These are phyloP conservation scores for Syngnathus floridae DNA, from an alignment of 2,113 vertebrate species.

Conservation along the genomic window DNA sequence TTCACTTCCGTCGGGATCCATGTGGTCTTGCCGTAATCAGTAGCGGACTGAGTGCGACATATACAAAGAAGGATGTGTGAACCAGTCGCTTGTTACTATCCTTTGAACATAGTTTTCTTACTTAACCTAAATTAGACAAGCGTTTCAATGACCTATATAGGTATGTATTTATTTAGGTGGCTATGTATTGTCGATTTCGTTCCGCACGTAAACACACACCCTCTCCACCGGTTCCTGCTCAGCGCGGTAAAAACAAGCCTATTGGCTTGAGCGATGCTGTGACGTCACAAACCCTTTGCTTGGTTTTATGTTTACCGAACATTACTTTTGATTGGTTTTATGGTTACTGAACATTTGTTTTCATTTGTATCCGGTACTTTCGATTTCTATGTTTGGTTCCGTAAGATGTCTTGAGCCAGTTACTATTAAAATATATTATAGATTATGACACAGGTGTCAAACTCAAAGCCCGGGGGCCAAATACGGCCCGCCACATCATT, in stretches of 20 bases:
- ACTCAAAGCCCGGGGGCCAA: too few species aligned
- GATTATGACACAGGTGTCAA: too few species aligned
- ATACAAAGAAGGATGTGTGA: constrained; percentile 1
- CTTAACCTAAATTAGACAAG: background rate
- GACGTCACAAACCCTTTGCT: background rate
- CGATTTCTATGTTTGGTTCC: too few species aligned
- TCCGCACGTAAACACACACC: background rate
- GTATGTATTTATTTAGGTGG: background rate
- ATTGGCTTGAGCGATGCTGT: constrained; percentile 18
- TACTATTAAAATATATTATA: too few species aligned
- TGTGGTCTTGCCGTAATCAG: constrained; percentile 54
- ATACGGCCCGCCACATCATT: too few species aligned
- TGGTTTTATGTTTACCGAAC: constrained; percentile 15
- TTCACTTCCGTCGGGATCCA: constrained; percentile 78
- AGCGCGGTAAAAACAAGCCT: constrained; percentile 42
- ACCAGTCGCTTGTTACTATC: background rate
- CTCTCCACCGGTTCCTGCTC: background rate
- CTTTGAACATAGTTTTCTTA: background rate
- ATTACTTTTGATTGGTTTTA: constrained; percentile 5
- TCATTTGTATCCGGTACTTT: background rate
- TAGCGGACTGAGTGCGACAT: background rate
- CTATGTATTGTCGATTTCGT: background rate
- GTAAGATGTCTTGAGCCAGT: too few species aligned
- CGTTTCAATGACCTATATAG: background rate
- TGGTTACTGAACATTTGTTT: background rate